Base-by-base conservation (phyloP, 1,140 invertebrate species). In the Odontomachus brunneus region DNA sequence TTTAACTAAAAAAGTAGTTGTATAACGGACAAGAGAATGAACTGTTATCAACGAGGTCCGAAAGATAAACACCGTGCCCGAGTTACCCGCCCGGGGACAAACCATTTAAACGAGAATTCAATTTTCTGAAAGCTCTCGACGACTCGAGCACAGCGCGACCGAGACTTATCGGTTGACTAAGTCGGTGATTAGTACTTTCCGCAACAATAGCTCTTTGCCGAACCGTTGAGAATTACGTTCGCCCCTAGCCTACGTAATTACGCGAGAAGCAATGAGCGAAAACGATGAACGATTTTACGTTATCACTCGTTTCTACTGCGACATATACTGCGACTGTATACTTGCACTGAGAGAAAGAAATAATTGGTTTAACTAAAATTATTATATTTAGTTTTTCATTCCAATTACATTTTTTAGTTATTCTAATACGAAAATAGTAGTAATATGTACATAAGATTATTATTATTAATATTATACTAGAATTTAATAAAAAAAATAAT, bases 61-160 rank as follows among this genome's bases (percentile, higher is more conserved):
- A 62, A 48, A 44, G 22, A 48, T 22, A 48, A 74, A 74, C 38
- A 44, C 33, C 53, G 17, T 74, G 60, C 33, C 17, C 55, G 22
- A 74, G 12, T 24, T 3, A 24, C 26, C 44, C 51, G 24, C 11
- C 19, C 17, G 33, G 38, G 72, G 33, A 62, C 29, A 44, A 71
- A 71, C 0, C 12, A 17, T 74, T 74, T 48, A 62, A 74, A 62
- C 12, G 22, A 48, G 55, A 74, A 74, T 74, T 74, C 44, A 48
- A 74, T 74, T 62, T 74, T 74, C 33, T 9, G 17, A 62, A 62
- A 74, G 38, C 59, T 62, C 55, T 48, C 53, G 29, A 55, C 51
- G 19, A 73, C 22, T 15, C 22, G 11, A 26, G 38, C 17, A 38
- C n/a, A 55, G n/a, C 3, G n/a, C 33, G 33, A 59, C 33, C 29